Evolutionary conservation across 2,797 vertebrate genomes (phyloP), one percentile per base, ranked within the genome.

Genomic region (Botia kubotai): DNA sequence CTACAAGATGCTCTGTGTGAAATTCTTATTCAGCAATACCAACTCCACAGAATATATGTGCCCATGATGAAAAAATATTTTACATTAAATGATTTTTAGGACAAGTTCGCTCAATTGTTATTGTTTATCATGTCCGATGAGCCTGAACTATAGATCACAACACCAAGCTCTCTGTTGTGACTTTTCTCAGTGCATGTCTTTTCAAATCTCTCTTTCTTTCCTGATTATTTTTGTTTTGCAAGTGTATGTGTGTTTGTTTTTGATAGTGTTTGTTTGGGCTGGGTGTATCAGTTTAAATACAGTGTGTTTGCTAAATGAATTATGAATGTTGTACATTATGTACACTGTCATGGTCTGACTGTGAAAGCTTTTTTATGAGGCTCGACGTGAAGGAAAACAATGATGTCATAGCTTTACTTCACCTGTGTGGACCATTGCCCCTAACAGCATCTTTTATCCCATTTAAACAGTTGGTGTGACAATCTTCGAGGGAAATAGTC

Each of bases 371-470:
- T 21, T 69, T 82, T 73, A 77, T 63, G 16, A 65, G 65, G 33
- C 48, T 52, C 39, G 75, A 19, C 17, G 39, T 72, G 17, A 79
- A 74, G 60, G 43, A 55, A 53, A 69, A 13, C 29, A 75, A 63
- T 90, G 87, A 92, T 60, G 68, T 93, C 88, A 91, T 90, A 92
- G 88, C 90, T 91, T 57, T 55, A 19, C 76, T 88, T 92, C 86
- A 92, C 89, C 90, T 90, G 83, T 23, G 75, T 82, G 70, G 57
- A 83, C 77, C 50, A 71, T 81, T 80, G 84, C 80, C 82, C 29
- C 19, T 77, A 83, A 80, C 50, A 75, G 16, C 81, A 85, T 84
- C 87, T 92, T 93, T 93, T 84, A 92, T 90, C 83, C 66, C 82
- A 88, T 88, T 91, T 91, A 92, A 89, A 83, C 86, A 88, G 89